Conservation (phyloP, 1,140 invertebrate species). For the Drosophila santomea region DNA sequence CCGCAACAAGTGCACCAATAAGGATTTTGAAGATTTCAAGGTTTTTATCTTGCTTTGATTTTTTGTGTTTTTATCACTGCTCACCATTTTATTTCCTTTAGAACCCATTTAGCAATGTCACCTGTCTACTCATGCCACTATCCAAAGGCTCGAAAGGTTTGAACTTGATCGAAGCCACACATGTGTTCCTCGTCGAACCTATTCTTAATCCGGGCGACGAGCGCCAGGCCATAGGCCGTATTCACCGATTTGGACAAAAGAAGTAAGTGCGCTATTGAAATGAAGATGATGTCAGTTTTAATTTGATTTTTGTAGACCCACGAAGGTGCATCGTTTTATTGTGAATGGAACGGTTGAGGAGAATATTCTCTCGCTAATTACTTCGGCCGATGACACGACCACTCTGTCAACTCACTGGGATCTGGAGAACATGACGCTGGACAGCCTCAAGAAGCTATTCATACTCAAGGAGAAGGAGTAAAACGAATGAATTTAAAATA, state of each 20-base stretch:
- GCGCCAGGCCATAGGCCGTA: constrained; percentile 91
- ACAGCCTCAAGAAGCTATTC: constrained; percentile 66
- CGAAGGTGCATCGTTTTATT: constrained; percentile 89
- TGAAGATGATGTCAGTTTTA: background rate
- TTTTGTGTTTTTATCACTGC: background rate
- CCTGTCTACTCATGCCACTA: constrained; percentile 89
- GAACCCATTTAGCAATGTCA: constrained; percentile 85
- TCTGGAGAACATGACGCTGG: constrained; percentile 70
- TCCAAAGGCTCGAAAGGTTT: constrained; percentile 90
- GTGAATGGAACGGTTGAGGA: constrained; percentile 90
- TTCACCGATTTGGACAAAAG: constrained; percentile 92
- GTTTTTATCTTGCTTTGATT: constrained; percentile 66
- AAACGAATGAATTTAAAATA: no score
- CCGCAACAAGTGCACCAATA: constrained; percentile 85
- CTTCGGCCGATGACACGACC: constrained; percentile 56
- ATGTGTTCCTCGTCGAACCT: constrained; percentile 92
- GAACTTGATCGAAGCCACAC: constrained; percentile 92
- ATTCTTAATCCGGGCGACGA: constrained; percentile 91
- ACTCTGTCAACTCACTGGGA: constrained; percentile 72
- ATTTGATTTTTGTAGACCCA: constrained; percentile 84
- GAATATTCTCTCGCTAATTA: constrained; percentile 86
- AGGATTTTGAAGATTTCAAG: constrained; percentile 86
- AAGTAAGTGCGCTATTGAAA: constrained; percentile 84
- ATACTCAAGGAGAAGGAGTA: constrained; percentile 36
- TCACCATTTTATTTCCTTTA: constrained; percentile 29